Percentiles rank a stretch among this genome's conserved stretches.
Conservation (phyloP, 2,797 vertebrate genomes). For the Enteromius paludinosus region DNA sequence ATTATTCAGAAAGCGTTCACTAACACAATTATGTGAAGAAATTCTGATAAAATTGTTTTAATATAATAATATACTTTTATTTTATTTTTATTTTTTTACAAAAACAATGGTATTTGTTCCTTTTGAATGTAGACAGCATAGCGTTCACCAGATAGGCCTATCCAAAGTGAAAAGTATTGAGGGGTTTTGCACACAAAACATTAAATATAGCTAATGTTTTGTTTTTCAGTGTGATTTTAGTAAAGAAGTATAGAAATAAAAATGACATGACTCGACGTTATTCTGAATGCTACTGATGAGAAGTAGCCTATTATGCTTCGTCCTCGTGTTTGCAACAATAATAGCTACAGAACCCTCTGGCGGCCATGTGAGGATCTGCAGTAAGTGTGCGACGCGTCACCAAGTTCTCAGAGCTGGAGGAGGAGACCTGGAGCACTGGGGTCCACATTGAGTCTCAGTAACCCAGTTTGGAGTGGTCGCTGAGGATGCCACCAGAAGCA, state of each 20-base stretch:
- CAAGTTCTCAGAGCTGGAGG: slow-evolving; percentile 66
- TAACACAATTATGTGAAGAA: too few relatives aligned
- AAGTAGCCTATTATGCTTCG: not conserved
- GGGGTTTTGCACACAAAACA: not conserved
- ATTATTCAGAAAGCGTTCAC: too few relatives aligned
- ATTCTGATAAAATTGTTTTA: too few relatives aligned
- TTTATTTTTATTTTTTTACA: too few relatives aligned
- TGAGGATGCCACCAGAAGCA: slow-evolving; percentile 66
- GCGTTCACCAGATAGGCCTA: not conserved
- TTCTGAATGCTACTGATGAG: not conserved
- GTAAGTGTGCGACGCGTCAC: slow-evolving; percentile 62
- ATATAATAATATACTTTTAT: too few relatives aligned
- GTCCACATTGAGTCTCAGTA: slow-evolving; percentile 63
- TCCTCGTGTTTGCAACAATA: not conserved
- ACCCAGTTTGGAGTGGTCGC: slow-evolving; percentile 63
- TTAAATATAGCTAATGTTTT: not conserved
- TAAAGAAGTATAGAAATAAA: not conserved
- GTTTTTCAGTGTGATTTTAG: not conserved
- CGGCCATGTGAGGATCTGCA: slow-evolving; percentile 64
- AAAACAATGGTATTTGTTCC: not conserved
- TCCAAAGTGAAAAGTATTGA: not conserved
- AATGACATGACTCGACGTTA: not conserved
- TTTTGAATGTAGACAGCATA: not conserved
- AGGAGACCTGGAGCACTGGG: slow-evolving; percentile 71
- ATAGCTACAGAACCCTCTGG: slow-evolving; percentile 58